Conservation (phyloP, 2,113 vertebrate species). For the Daphoenositta chrysoptera region DNA sequence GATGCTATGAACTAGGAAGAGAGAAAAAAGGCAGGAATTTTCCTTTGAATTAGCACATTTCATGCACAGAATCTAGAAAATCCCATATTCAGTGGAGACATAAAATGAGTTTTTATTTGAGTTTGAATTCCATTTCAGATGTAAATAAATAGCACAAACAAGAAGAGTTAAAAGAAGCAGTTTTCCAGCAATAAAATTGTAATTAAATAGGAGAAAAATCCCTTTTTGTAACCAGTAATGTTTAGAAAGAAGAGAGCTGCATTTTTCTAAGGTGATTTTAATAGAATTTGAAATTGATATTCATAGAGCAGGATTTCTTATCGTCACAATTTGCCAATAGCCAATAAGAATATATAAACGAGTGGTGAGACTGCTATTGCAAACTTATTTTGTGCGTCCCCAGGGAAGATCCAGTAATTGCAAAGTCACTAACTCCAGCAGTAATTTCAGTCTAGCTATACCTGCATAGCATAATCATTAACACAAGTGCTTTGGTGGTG, state of each 20-base stretch:
- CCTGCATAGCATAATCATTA: slow-evolving; percentile 15
- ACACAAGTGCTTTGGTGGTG: not conserved
- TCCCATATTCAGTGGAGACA: not conserved
- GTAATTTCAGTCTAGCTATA: not conserved
- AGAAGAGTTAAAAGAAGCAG: not conserved
- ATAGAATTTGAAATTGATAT: slow-evolving; percentile 34
- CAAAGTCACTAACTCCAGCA: slow-evolving; percentile 25
- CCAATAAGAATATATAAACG: not conserved
- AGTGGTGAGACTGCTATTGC: not conserved
- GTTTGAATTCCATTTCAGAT: not conserved
- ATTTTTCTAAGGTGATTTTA: slow-evolving; percentile 9
- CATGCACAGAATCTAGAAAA: not conserved
- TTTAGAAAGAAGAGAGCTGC: not conserved
- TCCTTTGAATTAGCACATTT: not conserved
- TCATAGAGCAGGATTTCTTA: slow-evolving; percentile 13
- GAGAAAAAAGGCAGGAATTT: not conserved
- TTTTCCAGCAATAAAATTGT: not conserved
- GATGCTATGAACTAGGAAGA: not conserved
- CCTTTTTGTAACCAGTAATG: not conserved
- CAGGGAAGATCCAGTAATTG: slow-evolving; percentile 36
- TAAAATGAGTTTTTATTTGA: not conserved
- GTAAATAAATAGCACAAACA: not conserved
- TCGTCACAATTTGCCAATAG: not conserved
- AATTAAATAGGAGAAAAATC: slow-evolving; percentile 13
- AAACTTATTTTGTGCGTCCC: not conserved